phyloP scores from a whole-genome alignment of 2,113 vertebrate genomes.

The Ceyx margarethae region DNA sequence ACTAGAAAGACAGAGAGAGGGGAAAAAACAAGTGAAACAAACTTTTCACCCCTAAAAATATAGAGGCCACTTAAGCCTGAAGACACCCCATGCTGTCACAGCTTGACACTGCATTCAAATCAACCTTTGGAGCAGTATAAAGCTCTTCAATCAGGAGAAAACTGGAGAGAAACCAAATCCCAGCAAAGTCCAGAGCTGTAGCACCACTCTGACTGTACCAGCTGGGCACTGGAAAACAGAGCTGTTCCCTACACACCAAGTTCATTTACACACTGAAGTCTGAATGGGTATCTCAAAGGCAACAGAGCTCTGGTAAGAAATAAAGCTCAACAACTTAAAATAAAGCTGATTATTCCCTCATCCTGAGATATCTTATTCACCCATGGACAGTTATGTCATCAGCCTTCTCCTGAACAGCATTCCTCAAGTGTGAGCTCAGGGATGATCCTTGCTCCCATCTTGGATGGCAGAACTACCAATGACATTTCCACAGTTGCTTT shows the following conservation, averaged over 20 bases:
- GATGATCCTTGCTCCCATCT: neutral
- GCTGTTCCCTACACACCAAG: neutral
- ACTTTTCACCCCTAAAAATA: neutral
- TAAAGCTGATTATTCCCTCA: neutral
- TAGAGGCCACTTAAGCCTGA: neutral
- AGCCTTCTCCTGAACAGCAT: neutral
- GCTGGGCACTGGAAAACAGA: neutral
- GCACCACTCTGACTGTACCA: neutral
- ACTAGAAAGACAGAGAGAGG: neutral
- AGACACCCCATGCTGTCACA: neutral
- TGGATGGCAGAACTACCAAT: neutral
- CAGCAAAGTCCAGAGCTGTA: neutral
- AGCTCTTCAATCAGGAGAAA: neutral
- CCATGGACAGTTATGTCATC: neutral
- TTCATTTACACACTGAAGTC: neutral
- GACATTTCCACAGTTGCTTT: neutral
- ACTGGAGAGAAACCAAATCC: neutral
- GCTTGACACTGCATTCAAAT: neutral
- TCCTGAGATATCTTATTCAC: neutral
- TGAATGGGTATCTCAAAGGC: neutral
- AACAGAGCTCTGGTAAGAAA: neutral
- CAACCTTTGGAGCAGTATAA: neutral
- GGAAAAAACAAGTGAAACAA: neutral
- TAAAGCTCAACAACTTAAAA: neutral
- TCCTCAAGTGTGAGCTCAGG: neutral